These are phyloP conservation scores for Porites evermanni DNA, from an alignment of 92 coral and sea anemone species.

Conservation along the genomic window DNA sequence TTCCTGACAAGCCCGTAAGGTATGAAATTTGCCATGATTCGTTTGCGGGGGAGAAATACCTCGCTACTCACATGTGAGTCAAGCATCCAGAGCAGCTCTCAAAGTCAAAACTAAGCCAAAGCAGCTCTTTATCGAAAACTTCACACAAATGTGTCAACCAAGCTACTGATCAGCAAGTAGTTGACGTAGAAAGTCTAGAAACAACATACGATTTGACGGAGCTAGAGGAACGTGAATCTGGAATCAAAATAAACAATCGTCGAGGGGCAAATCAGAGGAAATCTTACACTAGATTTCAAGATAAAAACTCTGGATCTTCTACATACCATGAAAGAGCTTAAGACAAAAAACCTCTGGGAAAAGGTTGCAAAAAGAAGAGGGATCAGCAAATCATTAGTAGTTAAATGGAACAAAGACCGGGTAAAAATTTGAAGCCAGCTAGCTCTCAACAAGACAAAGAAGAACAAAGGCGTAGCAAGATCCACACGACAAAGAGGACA, in stretches of 20 bases:
- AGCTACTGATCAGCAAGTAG: conserved; percentile 44
- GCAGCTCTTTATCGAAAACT: conserved; percentile 15
- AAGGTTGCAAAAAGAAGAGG: conserved; percentile 68
- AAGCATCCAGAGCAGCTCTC: conserved; percentile 50
- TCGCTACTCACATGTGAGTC: conserved; percentile 59
- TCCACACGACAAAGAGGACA: conserved; percentile 56
- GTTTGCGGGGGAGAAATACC: conserved; percentile 54
- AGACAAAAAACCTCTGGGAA: conserved; percentile 52
- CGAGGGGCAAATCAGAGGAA: conserved; percentile 56
- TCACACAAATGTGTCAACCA: conserved; percentile 13
- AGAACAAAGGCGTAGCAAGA: conserved; percentile 56
- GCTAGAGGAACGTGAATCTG: conserved; percentile 6
- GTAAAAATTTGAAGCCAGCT: conserved; percentile 39
- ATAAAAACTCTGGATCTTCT: conserved; percentile 68
- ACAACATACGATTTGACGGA: conserved; percentile 24
- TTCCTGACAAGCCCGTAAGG: conserved; percentile 43
- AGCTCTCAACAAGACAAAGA: conserved; percentile 58
- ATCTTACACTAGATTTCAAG: conserved; percentile 74
- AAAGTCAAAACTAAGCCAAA: conserved; percentile 6
- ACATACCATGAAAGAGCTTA: conserved; percentile 49
- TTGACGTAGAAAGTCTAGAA: conserved; percentile 28
- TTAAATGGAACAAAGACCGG: conserved; percentile 72
- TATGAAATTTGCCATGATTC: conserved; percentile 43
- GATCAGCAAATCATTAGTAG: conserved; percentile 68
- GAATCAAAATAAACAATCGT: conserved; percentile 37